Base-by-base conservation (phyloP, 2,797 vertebrate genomes). In the Lagodon rhomboides region DNA sequence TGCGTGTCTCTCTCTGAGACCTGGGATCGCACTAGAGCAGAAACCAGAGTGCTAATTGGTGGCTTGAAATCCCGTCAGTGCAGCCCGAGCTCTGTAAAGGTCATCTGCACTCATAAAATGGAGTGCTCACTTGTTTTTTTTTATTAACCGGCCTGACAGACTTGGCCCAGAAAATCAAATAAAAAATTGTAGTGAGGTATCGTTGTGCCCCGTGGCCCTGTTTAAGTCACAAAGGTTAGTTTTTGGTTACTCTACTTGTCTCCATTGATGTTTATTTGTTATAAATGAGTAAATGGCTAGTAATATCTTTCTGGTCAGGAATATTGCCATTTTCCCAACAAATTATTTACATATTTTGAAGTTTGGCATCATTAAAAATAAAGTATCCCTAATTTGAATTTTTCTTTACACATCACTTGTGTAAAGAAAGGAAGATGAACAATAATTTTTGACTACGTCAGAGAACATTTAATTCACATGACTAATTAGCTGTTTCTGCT, bases 81-180 rank as follows among this genome's bases (percentile, higher is more conserved):
- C 75, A 81, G 76, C 84, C 77, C 20, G 73, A 85, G 89, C 86
- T 79, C 78, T 79, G 78, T 85, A 94, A 95, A 95, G 93, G 94
- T 95, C 93, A 94, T 71, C 77, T 72, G 67, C 79, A 79, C 88
- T 93, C 84, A 90, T 89, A 91, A 91, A 93, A 94, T 90, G 75
- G 84, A 92, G 87, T 85, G 82, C 85, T 90, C 80, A 85, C 85
- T 92, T 92, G 60, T 82, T 75, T 80, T 82, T 85, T 87, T 87
- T 27, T 85, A 87, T 86, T 80, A 91, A 90, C 83, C 75, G 6
- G 44, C 41, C 76, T 85, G 87, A 89, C 87, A 86, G 79, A 85
- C 54, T 82, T 88, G 86, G 83, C 81, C 86, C 71, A 89, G 77
- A 89, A 91, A 47, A 87, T 90, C 69, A 84, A 88, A 87, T 68